Evolutionary conservation across 2,797 vertebrate species (phyloP).

Genomic region (Myripristis murdjan): DNA sequence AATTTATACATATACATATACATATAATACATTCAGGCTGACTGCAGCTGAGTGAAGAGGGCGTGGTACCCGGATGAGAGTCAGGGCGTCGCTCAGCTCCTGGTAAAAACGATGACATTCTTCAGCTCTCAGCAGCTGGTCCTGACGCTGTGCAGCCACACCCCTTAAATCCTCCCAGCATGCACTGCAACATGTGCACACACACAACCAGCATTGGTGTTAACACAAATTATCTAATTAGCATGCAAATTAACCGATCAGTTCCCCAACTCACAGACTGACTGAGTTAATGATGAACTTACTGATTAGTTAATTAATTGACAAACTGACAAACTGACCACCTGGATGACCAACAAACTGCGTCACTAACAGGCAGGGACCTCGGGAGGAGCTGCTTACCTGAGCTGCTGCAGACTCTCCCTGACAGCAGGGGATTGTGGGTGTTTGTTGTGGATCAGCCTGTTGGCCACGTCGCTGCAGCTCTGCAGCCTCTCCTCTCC

Average conservation of each 20-base stretch:
- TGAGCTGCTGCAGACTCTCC: constrained; percentile 83
- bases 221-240: no score
- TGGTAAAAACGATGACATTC: constrained; percentile 83
- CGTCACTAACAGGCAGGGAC: no score
- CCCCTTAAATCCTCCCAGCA: constrained; percentile 87
- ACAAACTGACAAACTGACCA: no score
- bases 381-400: constrained; percentile 84
- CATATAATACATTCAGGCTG: no score
- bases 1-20: no score
- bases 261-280: no score
- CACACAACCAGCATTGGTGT: neutral
- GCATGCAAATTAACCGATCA: no score
- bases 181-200: constrained; percentile 74
- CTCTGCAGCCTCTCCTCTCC: constrained; percentile 80
- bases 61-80: constrained; percentile 90
- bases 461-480: constrained; percentile 82
- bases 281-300: no score
- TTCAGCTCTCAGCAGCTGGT: constrained; percentile 82
- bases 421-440: constrained; percentile 77
- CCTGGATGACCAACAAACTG: no score
- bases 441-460: constrained; percentile 81
- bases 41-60: no score
- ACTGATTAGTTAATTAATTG: no score
- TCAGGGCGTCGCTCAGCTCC: constrained; percentile 88
- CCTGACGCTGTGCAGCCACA: constrained; percentile 77